Evolutionary conservation across 1,140 invertebrate genomes (phyloP), one percentile per base, ranked within the genome.

Genomic region (Bombus impatiens): DNA sequence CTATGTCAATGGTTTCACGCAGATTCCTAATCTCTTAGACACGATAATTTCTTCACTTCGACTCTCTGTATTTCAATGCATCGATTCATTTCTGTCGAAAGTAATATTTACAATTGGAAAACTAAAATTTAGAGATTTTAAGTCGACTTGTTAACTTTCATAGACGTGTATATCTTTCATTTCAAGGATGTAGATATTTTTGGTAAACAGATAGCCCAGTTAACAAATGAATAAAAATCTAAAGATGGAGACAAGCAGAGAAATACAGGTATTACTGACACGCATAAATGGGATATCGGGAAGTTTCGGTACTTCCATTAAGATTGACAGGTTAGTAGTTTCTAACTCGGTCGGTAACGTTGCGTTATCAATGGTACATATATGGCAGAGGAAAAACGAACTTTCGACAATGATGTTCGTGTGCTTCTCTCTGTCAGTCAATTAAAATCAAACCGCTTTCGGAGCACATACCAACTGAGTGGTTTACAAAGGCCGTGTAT

Each of bases 281-380:
- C 74, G 74, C 37, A 28, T 75, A 70, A 82, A 87, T n/a, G 77
- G 28, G 78, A 82, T 72, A 78, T 87, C 68, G 75, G 82, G 78
- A 74, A 44, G 44, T 70, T n/a, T 59, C 78, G 78, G 71, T 44
- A 53, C 42, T 35, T 44, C 47, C 32, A 4, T 68, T 67, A 6
- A 42, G 59, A 65, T 78, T 35, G 37, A 1, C 15, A n/a, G 76
- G 28, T 9, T 8, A n/a, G 12, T 28, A 2, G 13, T n/a, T 22
- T 37, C 44, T 37, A 53, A 8, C 47, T 53, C 78, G 2, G 40
- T 28, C 76, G 57, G 25, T 62, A 62, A 78, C 25, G 15, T 65
- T 62, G 59, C 78, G 44, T 22, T 75, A 74, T 74, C n/a, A n/a
- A 74, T 44, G 28, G 1, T 53, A 53, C 47, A 3, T 53, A 22